Evolutionary conservation across 2,888 invertebrate species (phyloP), one percentile per base, ranked within the genome.

Genomic region (Calameuta filiformis): DNA sequence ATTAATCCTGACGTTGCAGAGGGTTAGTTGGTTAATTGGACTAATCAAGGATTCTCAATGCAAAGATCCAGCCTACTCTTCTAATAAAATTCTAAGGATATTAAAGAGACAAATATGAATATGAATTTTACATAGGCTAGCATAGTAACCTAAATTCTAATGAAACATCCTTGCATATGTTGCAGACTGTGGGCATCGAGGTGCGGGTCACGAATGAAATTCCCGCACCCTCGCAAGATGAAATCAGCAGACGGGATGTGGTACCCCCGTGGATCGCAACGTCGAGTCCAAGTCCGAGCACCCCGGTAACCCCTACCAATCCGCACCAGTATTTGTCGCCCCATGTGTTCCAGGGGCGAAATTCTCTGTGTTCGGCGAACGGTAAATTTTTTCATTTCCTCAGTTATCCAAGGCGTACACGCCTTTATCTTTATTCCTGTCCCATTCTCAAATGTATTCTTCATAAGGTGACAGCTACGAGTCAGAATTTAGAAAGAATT

Each of bases 361-460:
- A 93, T 83, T 93, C 93, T 3, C 87, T 93, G 68, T 92, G 93
- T 80, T 92, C 92, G 23, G 91, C 91, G 23, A 92, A 92, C 83
- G 93, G 93, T 93, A 85, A 90, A 90, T 81, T 77, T 12, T 56
- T 56, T 56, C 23, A 56, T 9, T 23, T 56, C 56, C 23, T 56
- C 23, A 56, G 23, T 56, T 56, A 56, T 6, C 6, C 2, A 6
- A 9, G 23, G 23, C 56, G 1, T 9, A 56, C 0, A 23, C 23
- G 15, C 23, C 56, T 23, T 23, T 56, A 23, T 56, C 56, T 56
- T 9, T 56, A 23, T 9, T 23, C 56, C 23, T 9, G 56, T 23
- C 23, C 23, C 23, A 9, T 56, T 23, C 23, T 9, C 56, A 23
- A 56, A 23, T 9, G 23, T 9, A 23, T 56, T 56, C 23, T 23